A percentile compares a stretch with the other conserved stretches of the same genome.
Evolutionary conservation across 2,888 invertebrate genomes (phyloP).

Genomic region (Orthosia gracilis): DNA sequence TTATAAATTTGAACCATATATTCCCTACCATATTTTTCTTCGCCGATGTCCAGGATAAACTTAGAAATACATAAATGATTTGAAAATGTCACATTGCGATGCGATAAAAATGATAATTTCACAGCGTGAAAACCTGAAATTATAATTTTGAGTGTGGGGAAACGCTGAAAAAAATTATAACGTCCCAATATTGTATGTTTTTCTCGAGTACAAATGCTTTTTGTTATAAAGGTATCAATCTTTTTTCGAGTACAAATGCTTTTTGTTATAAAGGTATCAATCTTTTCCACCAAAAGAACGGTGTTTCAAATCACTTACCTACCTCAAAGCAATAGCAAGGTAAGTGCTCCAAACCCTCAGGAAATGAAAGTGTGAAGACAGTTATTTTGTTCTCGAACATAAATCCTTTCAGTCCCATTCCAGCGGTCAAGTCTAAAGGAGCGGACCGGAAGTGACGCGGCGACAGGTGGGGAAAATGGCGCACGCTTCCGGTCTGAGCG

Average conservation of each 20-base stretch:
- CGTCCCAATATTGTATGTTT: too few species aligned
- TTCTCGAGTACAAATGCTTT: neutral
- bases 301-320: constrained; percentile 1
- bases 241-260: neutral
- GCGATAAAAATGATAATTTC: too few species aligned
- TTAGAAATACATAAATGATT: too few species aligned
- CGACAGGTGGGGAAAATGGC: constrained; percentile 88
- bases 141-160: too few species aligned
- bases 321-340: constrained; percentile 13
- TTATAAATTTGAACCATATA: too few species aligned
- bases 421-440: constrained; percentile 76
- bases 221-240: neutral
- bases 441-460: constrained; percentile 81
- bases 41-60: too few species aligned
- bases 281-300: neutral
- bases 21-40: too few species aligned
- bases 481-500: constrained; percentile 78
- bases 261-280: neutral
- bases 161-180: too few species aligned
- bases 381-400: constrained; percentile 59
- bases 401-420: constrained; percentile 58
- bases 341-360: constrained; percentile 6
- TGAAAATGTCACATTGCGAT: too few species aligned
- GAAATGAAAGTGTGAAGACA: constrained; percentile 57
- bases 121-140: too few species aligned